Percentiles rank a stretch among this genome's conserved stretches.
Conservation (phyloP, 2,797 vertebrate genomes). For the Prionace glauca region DNA sequence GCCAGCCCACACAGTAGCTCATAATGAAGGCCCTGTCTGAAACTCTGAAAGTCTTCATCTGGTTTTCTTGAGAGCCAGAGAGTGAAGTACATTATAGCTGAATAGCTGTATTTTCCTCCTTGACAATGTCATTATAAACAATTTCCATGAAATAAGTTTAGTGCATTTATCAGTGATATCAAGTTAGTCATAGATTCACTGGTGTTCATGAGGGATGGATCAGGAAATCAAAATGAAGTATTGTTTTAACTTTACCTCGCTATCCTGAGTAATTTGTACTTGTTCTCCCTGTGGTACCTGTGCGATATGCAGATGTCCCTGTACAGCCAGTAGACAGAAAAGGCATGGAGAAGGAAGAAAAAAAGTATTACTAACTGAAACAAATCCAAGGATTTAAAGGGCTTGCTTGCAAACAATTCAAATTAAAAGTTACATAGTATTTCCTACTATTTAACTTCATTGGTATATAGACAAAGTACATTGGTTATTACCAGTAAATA, state of each 20-base stretch:
- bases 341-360: slow-evolving; percentile 41
- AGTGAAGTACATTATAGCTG: too few relatives aligned
- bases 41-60: too few relatives aligned
- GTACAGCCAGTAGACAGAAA: slow-evolving; percentile 71
- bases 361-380: slow-evolving; percentile 1
- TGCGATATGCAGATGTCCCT: slow-evolving; percentile 95
- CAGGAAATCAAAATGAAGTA: not conserved
- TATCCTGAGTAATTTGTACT: slow-evolving; percentile 98
- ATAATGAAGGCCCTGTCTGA: too few relatives aligned
- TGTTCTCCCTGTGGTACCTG: slow-evolving; percentile 98
- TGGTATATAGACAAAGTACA: not conserved
- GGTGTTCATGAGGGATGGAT: not conserved
- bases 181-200: not conserved
- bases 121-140: not conserved
- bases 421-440: not conserved
- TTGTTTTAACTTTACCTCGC: slow-evolving; percentile 69
- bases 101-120: too few relatives aligned
- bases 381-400: not conserved
- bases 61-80: too few relatives aligned
- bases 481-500: not conserved
- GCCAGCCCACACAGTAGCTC: too few relatives aligned
- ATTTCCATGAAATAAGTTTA: not conserved
- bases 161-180: not conserved
- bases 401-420: not conserved
- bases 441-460: not conserved